Evolutionary conservation across 2,113 vertebrate species (phyloP), one percentile per base, ranked within the genome.

Genomic region (Vireo altiloquus): DNA sequence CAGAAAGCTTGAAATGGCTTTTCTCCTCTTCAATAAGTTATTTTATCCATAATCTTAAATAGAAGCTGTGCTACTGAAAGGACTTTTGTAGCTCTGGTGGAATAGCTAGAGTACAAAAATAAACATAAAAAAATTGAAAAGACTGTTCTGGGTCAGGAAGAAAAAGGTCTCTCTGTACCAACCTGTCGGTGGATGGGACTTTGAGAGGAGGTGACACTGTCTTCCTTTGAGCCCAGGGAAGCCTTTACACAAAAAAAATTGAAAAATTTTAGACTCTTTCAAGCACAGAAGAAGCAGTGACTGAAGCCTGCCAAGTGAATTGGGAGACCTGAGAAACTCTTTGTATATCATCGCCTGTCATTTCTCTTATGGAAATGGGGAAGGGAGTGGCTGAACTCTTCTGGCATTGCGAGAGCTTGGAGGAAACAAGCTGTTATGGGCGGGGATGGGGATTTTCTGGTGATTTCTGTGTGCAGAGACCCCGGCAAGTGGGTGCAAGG

Each of bases 1-100:
- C 76, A 72, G 90, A 96, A 90, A 96, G 60, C 90, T 84, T 90
- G 92, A 96, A 96, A 92, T 88, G 90, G 52, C 72, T 95, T 96
- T 94, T 91, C 89, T 91, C 54, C 54, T 94, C 65, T 96, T 92
- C 76, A 92, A 33, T 89, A 88, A 96, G 90, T 86, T 86, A 81
- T 86, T 96, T 94, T 93, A 79, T 65, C 76, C 86, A 50, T 81
- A 89, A 86, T 92, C 83, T 92, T 81, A 90, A 89, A 93, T 83
- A 92, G 76, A 90, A 87, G 35, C 88, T 64, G 25, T 50, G 46
- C 86, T 90, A 78, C 92, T 90, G 76, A 95, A 90, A 96, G 76
- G 56, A 33, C 46, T 92, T 94, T 68, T 94, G 82, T 94, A 87
- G 57, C 53, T 84, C 76, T 75, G 46, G 37, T 84, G 65, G 65